Percentiles rank a stretch among this genome's conserved stretches.
Conservation (phyloP, 2,113 vertebrate species). For the Silurus glanis region DNA sequence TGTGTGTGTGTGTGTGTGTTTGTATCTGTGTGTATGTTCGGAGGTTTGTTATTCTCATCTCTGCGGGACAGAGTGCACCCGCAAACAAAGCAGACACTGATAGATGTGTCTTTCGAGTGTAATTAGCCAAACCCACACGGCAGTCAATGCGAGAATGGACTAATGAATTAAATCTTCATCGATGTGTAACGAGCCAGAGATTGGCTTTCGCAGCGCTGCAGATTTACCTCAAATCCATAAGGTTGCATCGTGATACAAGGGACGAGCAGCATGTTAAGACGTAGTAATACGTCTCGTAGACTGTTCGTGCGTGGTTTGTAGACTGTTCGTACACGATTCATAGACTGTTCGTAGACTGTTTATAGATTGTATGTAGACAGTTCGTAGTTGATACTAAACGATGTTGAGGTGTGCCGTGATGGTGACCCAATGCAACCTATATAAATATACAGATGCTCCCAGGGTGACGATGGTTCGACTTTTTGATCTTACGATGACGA, state of each 20-base stretch:
- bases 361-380: too few relatives aligned
- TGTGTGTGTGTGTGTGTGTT: slow-evolving; percentile 50
- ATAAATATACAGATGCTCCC: too few relatives aligned
- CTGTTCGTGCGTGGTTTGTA: too few relatives aligned
- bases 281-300: too few relatives aligned
- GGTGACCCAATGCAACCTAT: too few relatives aligned
- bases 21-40: slow-evolving; percentile 30
- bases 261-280: not conserved
- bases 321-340: too few relatives aligned
- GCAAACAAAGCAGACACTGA: slow-evolving; percentile 64
- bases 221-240: slow-evolving; percentile 32
- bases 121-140: slow-evolving; percentile 66
- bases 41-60: slow-evolving; percentile 56
- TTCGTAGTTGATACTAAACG: too few relatives aligned
- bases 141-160: slow-evolving; percentile 63
- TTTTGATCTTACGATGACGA: too few relatives aligned
- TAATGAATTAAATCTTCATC: slow-evolving; percentile 64
- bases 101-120: slow-evolving; percentile 65
- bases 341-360: too few relatives aligned
- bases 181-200: slow-evolving; percentile 60
- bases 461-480: too few relatives aligned
- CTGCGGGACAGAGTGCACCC: slow-evolving; percentile 56
- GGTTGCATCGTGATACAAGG: slow-evolving; percentile 7
- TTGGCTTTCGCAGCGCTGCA: slow-evolving; percentile 40
- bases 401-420: too few relatives aligned